phyloP scores from a whole-genome alignment of 2,797 vertebrate species.

The Amniataba percoides region DNA sequence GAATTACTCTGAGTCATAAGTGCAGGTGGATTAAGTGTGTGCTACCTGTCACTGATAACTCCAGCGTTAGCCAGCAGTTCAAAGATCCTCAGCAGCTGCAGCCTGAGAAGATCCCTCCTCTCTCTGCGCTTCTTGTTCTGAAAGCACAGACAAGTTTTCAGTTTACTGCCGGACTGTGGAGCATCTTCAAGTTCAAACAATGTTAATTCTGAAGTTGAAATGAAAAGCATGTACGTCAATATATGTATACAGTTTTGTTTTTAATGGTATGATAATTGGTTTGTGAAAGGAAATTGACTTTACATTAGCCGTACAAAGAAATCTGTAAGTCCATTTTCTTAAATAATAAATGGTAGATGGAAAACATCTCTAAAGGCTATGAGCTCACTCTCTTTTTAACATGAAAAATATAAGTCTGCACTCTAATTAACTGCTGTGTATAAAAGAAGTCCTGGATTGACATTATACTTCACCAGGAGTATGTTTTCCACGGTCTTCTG shows the following conservation, averaged over 20 bases:
- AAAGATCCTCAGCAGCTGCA: slow-evolving; percentile 96
- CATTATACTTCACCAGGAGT: slow-evolving; percentile 5
- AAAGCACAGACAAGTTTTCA: slow-evolving; percentile 32
- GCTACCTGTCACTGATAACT: slow-evolving; percentile 98
- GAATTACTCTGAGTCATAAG: neutral
- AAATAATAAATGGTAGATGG: neutral
- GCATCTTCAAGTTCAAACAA: neutral
- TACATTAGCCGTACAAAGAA: slow-evolving; percentile 17
- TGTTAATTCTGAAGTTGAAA: neutral
- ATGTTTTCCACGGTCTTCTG: slow-evolving; percentile 7
- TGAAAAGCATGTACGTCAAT: neutral
- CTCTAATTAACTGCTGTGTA: neutral
- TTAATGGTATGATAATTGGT: neutral
- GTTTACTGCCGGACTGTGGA: neutral
- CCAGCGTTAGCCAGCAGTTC: slow-evolving; percentile 97
- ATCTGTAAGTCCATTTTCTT: slow-evolving; percentile 4
- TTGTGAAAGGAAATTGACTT: neutral
- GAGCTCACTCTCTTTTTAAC: neutral
- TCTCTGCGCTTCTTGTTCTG: slow-evolving; percentile 99
- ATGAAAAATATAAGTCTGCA: neutral
- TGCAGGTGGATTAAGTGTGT: neutral
- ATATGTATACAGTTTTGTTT: neutral
- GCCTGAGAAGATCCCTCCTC: slow-evolving; percentile 92
- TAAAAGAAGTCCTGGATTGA: neutral
- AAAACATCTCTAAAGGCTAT: slow-evolving; percentile 9